Evolutionary conservation across 2,113 vertebrate species (phyloP).

Genomic region (Elanus axillaris): DNA sequence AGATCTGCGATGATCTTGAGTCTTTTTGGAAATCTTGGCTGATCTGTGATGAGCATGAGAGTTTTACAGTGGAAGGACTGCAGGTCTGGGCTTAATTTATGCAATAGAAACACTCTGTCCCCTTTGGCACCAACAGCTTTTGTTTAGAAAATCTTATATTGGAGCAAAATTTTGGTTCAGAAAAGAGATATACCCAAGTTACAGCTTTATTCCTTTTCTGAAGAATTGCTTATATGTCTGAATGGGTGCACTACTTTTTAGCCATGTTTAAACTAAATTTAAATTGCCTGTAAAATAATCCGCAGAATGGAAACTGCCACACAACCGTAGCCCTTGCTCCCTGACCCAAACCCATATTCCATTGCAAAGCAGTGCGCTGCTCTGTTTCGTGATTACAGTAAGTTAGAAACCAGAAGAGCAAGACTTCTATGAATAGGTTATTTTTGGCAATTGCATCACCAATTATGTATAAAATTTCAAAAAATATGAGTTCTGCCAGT

Average conservation of each 20-base stretch:
- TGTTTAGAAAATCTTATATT: background rate
- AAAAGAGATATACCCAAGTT: background rate
- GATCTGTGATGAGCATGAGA: background rate
- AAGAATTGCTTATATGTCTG: background rate
- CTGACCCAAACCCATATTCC: slow-evolving; percentile 67
- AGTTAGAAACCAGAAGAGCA: slow-evolving; percentile 71
- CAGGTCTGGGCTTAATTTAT: background rate
- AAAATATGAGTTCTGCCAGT: slow-evolving; percentile 67
- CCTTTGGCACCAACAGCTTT: background rate
- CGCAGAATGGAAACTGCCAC: slow-evolving; percentile 67
- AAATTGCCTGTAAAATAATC: slow-evolving; percentile 70
- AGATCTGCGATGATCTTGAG: background rate
- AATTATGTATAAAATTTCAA: slow-evolving; percentile 74
- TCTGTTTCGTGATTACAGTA: slow-evolving; percentile 67
- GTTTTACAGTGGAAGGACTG: background rate
- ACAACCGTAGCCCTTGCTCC: slow-evolving; percentile 59
- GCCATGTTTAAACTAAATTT: slow-evolving; percentile 53
- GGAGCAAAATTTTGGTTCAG: background rate
- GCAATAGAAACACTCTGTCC: background rate
- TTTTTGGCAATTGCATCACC: slow-evolving; percentile 72
- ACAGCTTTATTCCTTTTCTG: background rate
- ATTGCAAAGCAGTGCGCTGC: slow-evolving; percentile 30
- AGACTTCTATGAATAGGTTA: slow-evolving; percentile 69
- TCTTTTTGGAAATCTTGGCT: background rate
- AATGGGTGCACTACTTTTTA: slow-evolving; percentile 41